Base-by-base conservation (phyloP, 2,888 invertebrate species). In the Hemaris fuciformis region DNA sequence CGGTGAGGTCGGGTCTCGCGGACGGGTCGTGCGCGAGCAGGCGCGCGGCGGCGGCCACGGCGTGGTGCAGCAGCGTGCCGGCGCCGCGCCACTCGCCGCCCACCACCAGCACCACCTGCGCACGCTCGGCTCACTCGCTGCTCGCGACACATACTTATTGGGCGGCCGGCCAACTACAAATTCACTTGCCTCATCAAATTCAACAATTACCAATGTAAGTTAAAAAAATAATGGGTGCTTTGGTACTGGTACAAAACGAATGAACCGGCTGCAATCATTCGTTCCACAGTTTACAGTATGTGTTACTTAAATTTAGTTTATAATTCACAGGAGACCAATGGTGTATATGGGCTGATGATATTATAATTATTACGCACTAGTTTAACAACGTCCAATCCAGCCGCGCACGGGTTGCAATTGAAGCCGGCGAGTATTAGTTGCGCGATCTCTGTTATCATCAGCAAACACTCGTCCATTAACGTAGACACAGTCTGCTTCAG, bases 401-500 rank as follows among this genome's bases (percentile, higher is more conserved):
- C 93, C 1, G 95, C 93, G 77, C 96, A 95, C 3, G 96, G 96
- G 62, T 93, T 93, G 13, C 94, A 93, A 73, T 94, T 92, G 77
- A 96, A 96, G 48, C 96, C 94, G 62, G 94, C 93, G 25, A 95
- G 90, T 57, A 96, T 93, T 62, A 97, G 93, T 70, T 94, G 93
- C 3, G 95, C 93, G 25, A 97, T 93, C 71, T 95, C 95, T 42
- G 94, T 93, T 45, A 96, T 86, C 69, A 97, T 87, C 0, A 96
- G 95, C 65, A 94, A 88, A 74, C 95, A 94, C 65, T 96, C 95
- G 64, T 95, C 95, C 86, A 96, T 91, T 62, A 97, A 85, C 46
- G 96, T 95, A 0, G 94, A 93, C 13, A 97, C 92, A 2, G 95
- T 94, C 80, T 96, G 95, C 81, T 96, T 97, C 63, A 97, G 85